Percentiles rank a stretch among this genome's conserved stretches.
Evolutionary conservation across 1,140 invertebrate species (phyloP).

Genomic region (Bombus pyrosoma): DNA sequence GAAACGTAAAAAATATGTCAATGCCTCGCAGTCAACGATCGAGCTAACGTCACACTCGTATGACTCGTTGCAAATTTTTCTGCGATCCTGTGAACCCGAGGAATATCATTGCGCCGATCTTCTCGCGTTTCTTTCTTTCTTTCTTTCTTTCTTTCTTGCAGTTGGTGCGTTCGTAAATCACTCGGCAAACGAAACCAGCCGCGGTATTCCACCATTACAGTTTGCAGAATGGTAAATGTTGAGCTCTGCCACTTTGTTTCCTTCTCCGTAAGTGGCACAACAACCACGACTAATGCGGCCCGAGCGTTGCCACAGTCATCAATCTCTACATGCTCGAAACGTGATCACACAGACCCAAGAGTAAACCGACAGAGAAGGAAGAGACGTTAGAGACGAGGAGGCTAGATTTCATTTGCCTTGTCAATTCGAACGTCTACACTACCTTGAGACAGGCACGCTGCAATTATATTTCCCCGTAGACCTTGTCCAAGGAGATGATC

Average conservation of each 20-base stretch:
- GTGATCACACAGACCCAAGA: neutral
- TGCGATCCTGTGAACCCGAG: no score
- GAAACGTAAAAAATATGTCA: no score
- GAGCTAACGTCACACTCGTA: no score
- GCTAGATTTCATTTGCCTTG: conserved; percentile 25
- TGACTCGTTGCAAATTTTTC: no score
- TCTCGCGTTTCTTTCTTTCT: no score
- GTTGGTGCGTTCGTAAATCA: neutral
- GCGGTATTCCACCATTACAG: neutral
- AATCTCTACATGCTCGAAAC: conserved; percentile 9
- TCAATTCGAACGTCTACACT: conserved; percentile 23
- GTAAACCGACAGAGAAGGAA: neutral
- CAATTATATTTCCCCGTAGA: conserved; percentile 14
- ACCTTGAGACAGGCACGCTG: conserved; percentile 9
- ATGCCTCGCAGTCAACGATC: no score
- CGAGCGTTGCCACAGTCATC: neutral
- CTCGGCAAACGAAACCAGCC: neutral
- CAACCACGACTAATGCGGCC: neutral
- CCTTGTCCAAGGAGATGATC: neutral
- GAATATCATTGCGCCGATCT: no score
- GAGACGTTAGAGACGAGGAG: neutral
- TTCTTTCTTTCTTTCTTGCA: no score
- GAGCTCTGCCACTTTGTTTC: conserved; percentile 4
- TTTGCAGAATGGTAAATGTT: conserved; percentile 25
- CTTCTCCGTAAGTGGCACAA: conserved; percentile 7